Evolutionary conservation across 2,888 invertebrate species (phyloP).

Genomic region (Alcis repandata): DNA sequence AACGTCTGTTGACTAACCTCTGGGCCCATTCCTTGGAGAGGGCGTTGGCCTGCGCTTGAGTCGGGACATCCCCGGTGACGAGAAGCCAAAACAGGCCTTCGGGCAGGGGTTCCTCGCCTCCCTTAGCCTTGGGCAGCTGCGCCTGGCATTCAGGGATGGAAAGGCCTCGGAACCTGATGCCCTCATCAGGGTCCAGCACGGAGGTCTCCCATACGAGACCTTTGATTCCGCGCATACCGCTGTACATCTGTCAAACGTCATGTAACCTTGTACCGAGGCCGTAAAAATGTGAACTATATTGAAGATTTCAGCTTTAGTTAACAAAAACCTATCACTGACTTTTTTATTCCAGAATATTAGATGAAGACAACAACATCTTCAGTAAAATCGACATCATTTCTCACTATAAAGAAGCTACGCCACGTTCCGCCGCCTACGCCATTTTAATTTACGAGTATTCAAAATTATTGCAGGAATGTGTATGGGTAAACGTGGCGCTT

Average conservation of each 20-base stretch:
- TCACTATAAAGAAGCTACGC: too few species aligned
- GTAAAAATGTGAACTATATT: background rate
- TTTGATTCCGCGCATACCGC: slow-evolving; percentile 98
- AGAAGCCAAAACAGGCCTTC: slow-evolving; percentile 94
- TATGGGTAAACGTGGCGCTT: too few species aligned
- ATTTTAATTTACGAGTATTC: too few species aligned
- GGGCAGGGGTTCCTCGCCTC: slow-evolving; percentile 91
- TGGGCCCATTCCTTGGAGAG: slow-evolving; percentile 94
- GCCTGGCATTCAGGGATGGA: slow-evolving; percentile 95
- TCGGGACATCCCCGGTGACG: slow-evolving; percentile 91
- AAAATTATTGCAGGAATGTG: too few species aligned
- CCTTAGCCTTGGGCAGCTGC: slow-evolving; percentile 89
- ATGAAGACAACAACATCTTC: too few species aligned
- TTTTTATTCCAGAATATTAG: too few species aligned
- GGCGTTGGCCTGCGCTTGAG: slow-evolving; percentile 89
- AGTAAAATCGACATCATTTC: too few species aligned
- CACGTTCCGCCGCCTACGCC: too few species aligned
- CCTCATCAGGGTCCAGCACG: slow-evolving; percentile 97
- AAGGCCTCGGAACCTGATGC: slow-evolving; percentile 97
- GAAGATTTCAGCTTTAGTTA: background rate
- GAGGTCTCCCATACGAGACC: slow-evolving; percentile 98
- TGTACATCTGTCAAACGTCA: slow-evolving; percentile 90
- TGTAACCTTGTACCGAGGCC: background rate
- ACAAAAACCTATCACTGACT: background rate
- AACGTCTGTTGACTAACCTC: slow-evolving; percentile 60